Evolutionary conservation across 2,888 invertebrate species (phyloP).

Genomic region (Corythucha ciliata): DNA sequence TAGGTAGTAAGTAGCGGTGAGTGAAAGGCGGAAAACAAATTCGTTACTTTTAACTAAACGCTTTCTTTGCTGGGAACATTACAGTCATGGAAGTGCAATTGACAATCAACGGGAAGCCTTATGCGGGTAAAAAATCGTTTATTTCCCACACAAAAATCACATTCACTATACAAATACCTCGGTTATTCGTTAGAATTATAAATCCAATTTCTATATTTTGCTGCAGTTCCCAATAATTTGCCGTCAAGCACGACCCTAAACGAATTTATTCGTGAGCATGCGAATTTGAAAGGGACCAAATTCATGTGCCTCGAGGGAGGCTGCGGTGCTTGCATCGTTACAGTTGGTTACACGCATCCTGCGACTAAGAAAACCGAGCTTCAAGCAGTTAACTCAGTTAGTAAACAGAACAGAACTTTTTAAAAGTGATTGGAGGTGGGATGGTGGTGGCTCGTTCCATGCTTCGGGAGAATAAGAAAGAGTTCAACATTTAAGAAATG

Average conservation of each 20-base stretch:
- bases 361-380: slow-evolving; percentile 24
- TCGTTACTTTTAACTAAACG: no score
- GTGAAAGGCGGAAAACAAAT: no score
- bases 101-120: slow-evolving; percentile 21
- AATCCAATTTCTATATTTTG: neutral
- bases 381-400: slow-evolving; percentile 36
- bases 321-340: slow-evolving; percentile 54
- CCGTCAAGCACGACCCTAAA: slow-evolving; percentile 52
- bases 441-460: neutral
- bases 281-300: slow-evolving; percentile 57
- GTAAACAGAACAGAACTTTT: neutral
- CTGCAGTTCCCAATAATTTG: slow-evolving; percentile 22
- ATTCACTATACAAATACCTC: slow-evolving; percentile 2
- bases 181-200: neutral
- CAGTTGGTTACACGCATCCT: slow-evolving; percentile 37
- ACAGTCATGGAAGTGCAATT: slow-evolving; percentile 14
- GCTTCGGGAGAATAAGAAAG: no score
- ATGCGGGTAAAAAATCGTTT: slow-evolving; percentile 15
- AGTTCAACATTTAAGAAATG: no score
- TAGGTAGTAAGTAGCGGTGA: no score
- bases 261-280: slow-evolving; percentile 52
- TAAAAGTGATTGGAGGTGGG: neutral
- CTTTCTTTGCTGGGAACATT: no score
- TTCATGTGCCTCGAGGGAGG: slow-evolving; percentile 65
- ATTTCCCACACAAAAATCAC: no score